These are phyloP conservation scores for Grammomys dolichurus DNA, from an alignment of 2,113 vertebrate genomes.

Conservation along the genomic window DNA sequence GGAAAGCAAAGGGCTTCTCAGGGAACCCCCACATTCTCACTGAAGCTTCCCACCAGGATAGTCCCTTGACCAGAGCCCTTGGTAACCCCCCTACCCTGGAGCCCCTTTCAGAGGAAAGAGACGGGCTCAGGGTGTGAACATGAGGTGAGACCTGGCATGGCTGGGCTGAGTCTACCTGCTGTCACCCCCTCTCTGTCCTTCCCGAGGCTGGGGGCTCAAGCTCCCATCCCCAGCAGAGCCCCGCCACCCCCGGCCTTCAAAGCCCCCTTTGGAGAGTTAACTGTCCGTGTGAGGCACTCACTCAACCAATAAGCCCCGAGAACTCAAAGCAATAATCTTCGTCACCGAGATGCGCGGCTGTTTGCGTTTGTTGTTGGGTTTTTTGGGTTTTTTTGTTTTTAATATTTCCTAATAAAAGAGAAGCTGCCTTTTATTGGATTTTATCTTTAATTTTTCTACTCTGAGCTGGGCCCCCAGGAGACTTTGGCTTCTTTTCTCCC, in stretches of 20 bases:
- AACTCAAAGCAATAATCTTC: conserved; percentile 94
- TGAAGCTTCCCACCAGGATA: conserved; percentile 85
- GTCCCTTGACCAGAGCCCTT: conserved; percentile 69
- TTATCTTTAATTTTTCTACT: conserved; percentile 90
- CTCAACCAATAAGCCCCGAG: conserved; percentile 87
- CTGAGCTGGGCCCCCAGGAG: conserved; percentile 83
- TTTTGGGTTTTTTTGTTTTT: conserved; percentile 77
- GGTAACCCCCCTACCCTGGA: conserved; percentile 44
- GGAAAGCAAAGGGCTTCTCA: conserved; percentile 88
- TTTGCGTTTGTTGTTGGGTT: conserved; percentile 71
- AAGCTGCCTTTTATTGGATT: conserved; percentile 89
- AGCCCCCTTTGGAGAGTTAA: conserved; percentile 87
- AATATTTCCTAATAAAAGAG: conserved; percentile 90
- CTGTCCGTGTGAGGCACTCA: conserved; percentile 87
- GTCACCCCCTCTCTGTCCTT: conserved; percentile 67
- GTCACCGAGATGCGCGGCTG: conserved; percentile 90
- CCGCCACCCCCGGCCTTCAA: conserved; percentile 37
- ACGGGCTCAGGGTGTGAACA: conserved; percentile 83
- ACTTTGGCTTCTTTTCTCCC: conserved; percentile 82
- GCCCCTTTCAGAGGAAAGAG: conserved; percentile 56
- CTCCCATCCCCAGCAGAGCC: background rate
- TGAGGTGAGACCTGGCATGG: conserved; percentile 82
- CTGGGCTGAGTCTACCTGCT: conserved; percentile 80
- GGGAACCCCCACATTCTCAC: conserved; percentile 90
- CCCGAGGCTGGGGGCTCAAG: conserved; percentile 71